Evolutionary conservation across 2,113 vertebrate species (phyloP).

Genomic region (Malurus melanocephalus): DNA sequence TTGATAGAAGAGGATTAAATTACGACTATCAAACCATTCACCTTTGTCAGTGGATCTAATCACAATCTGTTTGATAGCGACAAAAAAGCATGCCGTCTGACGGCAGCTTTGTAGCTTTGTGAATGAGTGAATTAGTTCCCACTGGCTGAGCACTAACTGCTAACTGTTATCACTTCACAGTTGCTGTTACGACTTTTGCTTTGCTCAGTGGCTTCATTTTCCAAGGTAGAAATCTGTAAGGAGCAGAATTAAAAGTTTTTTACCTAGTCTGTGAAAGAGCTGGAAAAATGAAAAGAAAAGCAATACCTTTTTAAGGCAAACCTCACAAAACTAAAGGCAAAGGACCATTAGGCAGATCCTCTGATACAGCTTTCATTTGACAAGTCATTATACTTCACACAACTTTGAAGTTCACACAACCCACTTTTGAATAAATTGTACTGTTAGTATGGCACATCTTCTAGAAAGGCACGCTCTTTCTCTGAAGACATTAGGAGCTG

Average conservation of each 20-base stretch:
- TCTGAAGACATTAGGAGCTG: slow-evolving; percentile 14
- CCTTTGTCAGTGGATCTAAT: slow-evolving; percentile 24
- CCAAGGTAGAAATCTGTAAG: slow-evolving; percentile 19
- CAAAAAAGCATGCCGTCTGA: background rate
- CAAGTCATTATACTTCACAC: background rate
- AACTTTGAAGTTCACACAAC: background rate
- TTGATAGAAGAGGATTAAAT: slow-evolving; percentile 8
- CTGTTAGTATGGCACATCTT: slow-evolving; percentile 17
- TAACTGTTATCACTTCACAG: background rate
- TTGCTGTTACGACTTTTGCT: background rate
- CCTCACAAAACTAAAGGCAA: background rate
- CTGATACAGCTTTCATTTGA: background rate
- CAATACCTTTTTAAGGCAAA: background rate
- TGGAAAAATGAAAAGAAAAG: background rate
- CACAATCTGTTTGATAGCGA: background rate
- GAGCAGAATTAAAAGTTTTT: slow-evolving; percentile 4
- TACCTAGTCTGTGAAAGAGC: background rate
- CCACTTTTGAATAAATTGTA: slow-evolving; percentile 22
- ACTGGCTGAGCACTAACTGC: slow-evolving; percentile 41
- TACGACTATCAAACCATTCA: slow-evolving; percentile 13
- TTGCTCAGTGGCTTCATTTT: slow-evolving; percentile 15
- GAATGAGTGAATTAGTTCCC: slow-evolving; percentile 39
- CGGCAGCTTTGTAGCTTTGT: slow-evolving; percentile 21
- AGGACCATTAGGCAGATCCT: background rate
- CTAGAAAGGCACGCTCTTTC: background rate